phyloP scores from a whole-genome alignment of 2,113 vertebrate species.

The Bos indicus region DNA sequence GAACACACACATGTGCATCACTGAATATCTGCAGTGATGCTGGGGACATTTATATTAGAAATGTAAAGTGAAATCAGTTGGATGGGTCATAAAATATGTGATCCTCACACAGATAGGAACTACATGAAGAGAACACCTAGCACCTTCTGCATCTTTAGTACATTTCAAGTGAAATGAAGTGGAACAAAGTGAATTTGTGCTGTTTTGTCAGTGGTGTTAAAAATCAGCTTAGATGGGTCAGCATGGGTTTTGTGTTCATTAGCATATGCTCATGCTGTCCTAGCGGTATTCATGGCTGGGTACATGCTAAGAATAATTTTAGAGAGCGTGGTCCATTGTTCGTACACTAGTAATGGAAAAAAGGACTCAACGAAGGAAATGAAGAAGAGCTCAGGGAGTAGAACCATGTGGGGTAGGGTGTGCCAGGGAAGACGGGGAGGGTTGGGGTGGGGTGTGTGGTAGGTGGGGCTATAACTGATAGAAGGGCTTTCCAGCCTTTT shows the following conservation, averaged over 20 bases:
- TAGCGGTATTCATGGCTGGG: neutral
- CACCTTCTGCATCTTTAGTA: neutral
- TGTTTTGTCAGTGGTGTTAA: neutral
- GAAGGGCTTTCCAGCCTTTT: neutral
- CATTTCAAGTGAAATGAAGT: neutral
- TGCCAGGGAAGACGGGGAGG: rapidly evolving
- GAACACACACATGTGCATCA: rapidly evolving
- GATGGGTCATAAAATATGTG: neutral
- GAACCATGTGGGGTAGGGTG: no score
- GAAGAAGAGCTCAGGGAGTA: neutral
- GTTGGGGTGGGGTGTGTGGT: neutral
- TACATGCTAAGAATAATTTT: neutral
- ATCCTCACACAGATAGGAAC: neutral
- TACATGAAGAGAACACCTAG: neutral
- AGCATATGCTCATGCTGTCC: neutral
- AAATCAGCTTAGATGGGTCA: neutral
- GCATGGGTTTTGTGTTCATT: neutral
- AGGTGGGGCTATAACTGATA: neutral
- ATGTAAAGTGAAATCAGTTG: neutral
- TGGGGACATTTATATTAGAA: neutral
- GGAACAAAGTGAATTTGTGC: neutral
- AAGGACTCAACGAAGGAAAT: neutral
- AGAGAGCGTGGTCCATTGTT: neutral
- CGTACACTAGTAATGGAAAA: neutral
- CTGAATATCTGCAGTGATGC: neutral